Percentiles rank a stretch among this genome's conserved stretches.
phyloP scores from a whole-genome alignment of 2,888 invertebrate species.

The Drosophila atripex region DNA sequence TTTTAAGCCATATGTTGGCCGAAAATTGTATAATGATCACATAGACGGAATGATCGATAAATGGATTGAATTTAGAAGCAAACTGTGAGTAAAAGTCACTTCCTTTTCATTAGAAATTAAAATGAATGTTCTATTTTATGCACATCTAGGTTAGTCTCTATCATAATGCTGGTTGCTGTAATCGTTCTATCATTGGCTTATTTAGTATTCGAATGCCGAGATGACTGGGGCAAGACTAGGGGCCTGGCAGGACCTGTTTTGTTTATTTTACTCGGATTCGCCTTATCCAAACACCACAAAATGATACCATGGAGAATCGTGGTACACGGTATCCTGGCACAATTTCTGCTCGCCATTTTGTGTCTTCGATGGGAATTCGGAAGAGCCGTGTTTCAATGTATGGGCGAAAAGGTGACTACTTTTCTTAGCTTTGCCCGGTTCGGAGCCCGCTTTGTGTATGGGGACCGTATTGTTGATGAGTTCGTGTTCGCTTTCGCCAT shows the following conservation, averaged over 20 bases:
- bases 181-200: not conserved
- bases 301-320: constrained; percentile 91
- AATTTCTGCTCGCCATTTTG: constrained; percentile 92
- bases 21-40: constrained; percentile 28
- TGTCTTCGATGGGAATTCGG: constrained; percentile 90
- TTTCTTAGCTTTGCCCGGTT: constrained; percentile 90
- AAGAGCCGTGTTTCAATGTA: constrained; percentile 33
- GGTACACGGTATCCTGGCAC: constrained; percentile 90
- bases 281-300: constrained; percentile 86
- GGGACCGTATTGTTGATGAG: constrained; percentile 85
- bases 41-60: constrained; percentile 36
- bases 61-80: constrained; percentile 51
- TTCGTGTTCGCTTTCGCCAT: constrained; percentile 93
- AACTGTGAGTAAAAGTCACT: constrained; percentile 21
- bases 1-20: constrained; percentile 49
- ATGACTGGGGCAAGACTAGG: constrained; percentile 5
- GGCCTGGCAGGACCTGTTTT: constrained; percentile 32
- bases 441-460: constrained; percentile 93
- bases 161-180: constrained; percentile 18
- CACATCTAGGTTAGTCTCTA: constrained; percentile 30
- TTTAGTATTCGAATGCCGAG: constrained; percentile 19
- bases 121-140: too few relatives aligned
- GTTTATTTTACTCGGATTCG: constrained; percentile 84
- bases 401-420: constrained; percentile 23
- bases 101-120: too few relatives aligned